Conservation (phyloP, 1,140 invertebrate species). For the Stratiolaelaps scimitus region DNA sequence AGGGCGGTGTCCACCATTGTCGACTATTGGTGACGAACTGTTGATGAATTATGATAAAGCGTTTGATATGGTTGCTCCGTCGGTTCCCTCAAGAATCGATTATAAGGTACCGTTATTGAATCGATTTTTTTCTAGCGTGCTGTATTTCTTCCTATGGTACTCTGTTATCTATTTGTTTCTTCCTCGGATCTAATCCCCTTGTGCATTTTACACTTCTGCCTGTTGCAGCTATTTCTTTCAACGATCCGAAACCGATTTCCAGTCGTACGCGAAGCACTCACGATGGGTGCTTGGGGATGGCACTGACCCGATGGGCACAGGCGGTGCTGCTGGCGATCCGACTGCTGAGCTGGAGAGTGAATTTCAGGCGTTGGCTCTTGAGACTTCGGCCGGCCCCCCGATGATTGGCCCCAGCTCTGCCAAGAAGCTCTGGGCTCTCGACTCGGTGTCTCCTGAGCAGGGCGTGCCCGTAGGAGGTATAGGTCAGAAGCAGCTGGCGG, state of each 20-base stretch:
- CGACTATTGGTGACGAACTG: no score
- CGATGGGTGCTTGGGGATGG: constrained; percentile 69
- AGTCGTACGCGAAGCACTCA: constrained; percentile 47
- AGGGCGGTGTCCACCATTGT: no score
- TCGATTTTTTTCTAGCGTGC: not conserved
- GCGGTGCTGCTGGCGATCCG: constrained; percentile 36
- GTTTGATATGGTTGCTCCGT: no score
- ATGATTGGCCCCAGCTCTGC: constrained; percentile 28
- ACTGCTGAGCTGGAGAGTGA: constrained; percentile 42
- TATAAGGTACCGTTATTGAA: no score
- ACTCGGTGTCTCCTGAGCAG: constrained; percentile 34
- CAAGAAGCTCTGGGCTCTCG: constrained; percentile 26
- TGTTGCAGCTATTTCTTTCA: constrained; percentile 62
- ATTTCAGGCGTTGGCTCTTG: constrained; percentile 40
- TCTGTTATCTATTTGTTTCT: not conserved
- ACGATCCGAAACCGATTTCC: constrained; percentile 59
- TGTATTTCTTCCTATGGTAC: no score
- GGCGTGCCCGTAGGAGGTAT: constrained; percentile 40
- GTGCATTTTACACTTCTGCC: no score
- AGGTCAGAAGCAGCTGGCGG: constrained; percentile 78
- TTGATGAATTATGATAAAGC: no score
- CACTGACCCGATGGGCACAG: constrained; percentile 44
- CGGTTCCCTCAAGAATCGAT: no score
- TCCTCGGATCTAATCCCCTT: no score
- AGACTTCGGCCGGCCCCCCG: constrained; percentile 33